Evolutionary conservation across 2,113 vertebrate genomes (phyloP).

Genomic region (Epinephelus lanceolatus): DNA sequence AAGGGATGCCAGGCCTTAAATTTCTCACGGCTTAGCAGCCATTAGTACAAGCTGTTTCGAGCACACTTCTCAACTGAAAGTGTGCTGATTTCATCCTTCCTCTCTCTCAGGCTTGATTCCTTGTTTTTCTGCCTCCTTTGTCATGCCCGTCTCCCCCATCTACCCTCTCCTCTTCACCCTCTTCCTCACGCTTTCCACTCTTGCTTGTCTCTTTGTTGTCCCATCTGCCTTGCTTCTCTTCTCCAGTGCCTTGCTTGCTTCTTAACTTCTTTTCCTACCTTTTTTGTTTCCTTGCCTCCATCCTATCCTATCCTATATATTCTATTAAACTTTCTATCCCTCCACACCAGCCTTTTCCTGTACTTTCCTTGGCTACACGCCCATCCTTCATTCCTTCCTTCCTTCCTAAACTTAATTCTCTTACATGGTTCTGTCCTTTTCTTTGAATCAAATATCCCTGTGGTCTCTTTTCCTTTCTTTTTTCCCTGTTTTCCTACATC

Average conservation of each 20-base stretch:
- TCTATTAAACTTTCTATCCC: background rate
- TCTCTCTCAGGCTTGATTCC: background rate
- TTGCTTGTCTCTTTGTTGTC: constrained; percentile 14
- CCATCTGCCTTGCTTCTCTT: constrained; percentile 24
- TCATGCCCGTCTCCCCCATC: constrained; percentile 12
- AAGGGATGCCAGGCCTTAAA: constrained; percentile 61
- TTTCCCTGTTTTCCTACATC: background rate
- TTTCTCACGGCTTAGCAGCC: constrained; percentile 65
- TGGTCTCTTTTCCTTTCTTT: too few relatives aligned
- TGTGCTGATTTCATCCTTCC: constrained; percentile 18
- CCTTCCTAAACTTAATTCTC: too few relatives aligned
- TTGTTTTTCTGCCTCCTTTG: background rate
- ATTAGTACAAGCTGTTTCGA: constrained; percentile 56
- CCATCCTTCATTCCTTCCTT: background rate
- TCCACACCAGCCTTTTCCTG: background rate
- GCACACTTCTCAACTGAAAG: constrained; percentile 30
- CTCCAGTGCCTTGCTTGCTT: background rate
- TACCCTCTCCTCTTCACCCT: background rate
- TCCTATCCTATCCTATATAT: background rate
- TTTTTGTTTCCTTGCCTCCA: background rate
- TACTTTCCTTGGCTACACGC: background rate
- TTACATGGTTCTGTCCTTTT: background rate
- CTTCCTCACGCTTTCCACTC: constrained; percentile 29
- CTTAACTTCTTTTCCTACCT: constrained; percentile 12
- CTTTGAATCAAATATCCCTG: background rate